These are phyloP conservation scores for Zophobas atratus DNA, from an alignment of 1,140 invertebrate genomes.

Conservation along the genomic window DNA sequence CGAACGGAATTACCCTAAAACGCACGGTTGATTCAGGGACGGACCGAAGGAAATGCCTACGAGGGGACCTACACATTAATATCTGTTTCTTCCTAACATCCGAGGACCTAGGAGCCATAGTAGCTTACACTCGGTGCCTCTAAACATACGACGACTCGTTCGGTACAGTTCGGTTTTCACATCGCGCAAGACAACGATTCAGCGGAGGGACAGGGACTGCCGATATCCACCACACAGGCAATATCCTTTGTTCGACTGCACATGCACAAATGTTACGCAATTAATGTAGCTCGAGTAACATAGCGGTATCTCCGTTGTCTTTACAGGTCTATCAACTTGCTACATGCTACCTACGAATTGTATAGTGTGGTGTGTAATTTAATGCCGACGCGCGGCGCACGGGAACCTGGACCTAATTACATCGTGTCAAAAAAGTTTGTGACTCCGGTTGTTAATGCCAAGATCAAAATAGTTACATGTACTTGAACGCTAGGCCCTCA, in stretches of 20 bases:
- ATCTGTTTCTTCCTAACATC: slow-evolving; percentile 45
- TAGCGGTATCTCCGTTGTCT: slow-evolving; percentile 13
- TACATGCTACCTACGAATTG: too few relatives aligned
- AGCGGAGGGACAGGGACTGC: slow-evolving; percentile 45
- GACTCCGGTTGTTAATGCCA: too few relatives aligned
- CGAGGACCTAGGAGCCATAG: slow-evolving; percentile 34
- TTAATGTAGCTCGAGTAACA: slow-evolving; percentile 18
- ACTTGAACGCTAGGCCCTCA: too few relatives aligned
- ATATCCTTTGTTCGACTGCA: slow-evolving; percentile 62
- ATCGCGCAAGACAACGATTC: slow-evolving; percentile 49
- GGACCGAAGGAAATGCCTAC: slow-evolving; percentile 49
- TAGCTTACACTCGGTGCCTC: slow-evolving; percentile 29
- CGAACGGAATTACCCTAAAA: slow-evolving; percentile 58
- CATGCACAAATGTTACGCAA: slow-evolving; percentile 63
- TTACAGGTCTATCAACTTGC: too few relatives aligned
- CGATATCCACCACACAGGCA: slow-evolving; percentile 46
- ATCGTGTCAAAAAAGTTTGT: too few relatives aligned
- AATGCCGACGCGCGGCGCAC: too few relatives aligned
- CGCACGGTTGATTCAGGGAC: slow-evolving; percentile 57
- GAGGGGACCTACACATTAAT: slow-evolving; percentile 46
- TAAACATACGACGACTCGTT: slow-evolving; percentile 35
- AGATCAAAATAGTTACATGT: too few relatives aligned
- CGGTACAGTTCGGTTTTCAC: slow-evolving; percentile 35
- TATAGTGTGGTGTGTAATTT: too few relatives aligned
- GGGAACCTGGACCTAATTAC: too few relatives aligned